Evolutionary conservation across 2,113 vertebrate genomes (phyloP).

Genomic region (Stigmatopora argus): DNA sequence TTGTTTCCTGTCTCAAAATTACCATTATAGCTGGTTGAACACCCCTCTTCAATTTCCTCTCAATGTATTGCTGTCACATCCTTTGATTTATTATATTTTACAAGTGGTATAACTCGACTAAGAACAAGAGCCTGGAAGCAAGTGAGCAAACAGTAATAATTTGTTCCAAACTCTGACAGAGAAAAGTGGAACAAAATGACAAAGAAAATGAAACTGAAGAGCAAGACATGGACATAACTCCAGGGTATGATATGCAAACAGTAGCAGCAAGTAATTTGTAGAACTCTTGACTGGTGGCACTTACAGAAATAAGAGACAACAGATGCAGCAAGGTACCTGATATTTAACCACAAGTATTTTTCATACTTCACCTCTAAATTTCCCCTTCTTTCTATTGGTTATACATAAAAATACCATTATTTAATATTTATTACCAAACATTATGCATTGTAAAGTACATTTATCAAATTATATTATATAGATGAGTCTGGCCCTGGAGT

Average conservation of each 20-base stretch:
- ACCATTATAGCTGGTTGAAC: neutral
- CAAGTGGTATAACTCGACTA: neutral
- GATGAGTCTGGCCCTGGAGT: neutral
- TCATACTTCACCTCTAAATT: conserved; percentile 17
- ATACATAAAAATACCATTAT: conserved; percentile 8
- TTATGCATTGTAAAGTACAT: neutral
- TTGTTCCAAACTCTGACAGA: conserved; percentile 59
- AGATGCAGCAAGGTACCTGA: conserved; percentile 38
- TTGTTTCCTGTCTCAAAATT: conserved; percentile 9
- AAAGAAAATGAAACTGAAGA: conserved; percentile 21
- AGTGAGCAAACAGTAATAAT: conserved; percentile 56
- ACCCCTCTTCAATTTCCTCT: conserved; percentile 13
- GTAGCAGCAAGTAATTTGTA: conserved; percentile 62
- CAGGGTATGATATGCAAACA: conserved; percentile 51
- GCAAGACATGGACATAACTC: conserved; percentile 54
- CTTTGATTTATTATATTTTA: neutral
- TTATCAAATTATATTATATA: neutral
- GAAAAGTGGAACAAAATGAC: conserved; percentile 43
- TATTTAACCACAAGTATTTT: conserved; percentile 54
- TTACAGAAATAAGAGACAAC: conserved; percentile 51
- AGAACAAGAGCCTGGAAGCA: conserved; percentile 35
- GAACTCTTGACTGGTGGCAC: conserved; percentile 56
- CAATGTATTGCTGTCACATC: conserved; percentile 1
- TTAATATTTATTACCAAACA: neutral
- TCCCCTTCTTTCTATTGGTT: conserved; percentile 27